These are phyloP conservation scores for Arvicanthis niloticus DNA, from an alignment of 2,113 vertebrate species.

Conservation along the genomic window DNA sequence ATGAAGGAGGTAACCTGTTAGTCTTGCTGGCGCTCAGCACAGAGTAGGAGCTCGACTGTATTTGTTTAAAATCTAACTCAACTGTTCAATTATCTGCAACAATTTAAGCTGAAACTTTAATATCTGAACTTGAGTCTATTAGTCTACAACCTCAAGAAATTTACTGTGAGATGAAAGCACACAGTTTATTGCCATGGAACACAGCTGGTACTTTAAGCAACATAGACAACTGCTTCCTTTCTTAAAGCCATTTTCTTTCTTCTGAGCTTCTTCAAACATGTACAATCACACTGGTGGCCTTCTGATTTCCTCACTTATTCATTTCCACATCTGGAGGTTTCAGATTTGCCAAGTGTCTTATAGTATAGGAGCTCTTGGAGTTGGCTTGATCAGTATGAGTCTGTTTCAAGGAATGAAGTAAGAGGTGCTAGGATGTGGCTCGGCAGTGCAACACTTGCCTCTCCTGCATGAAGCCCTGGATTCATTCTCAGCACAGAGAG, in stretches of 20 bases:
- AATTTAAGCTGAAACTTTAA: constrained; percentile 46
- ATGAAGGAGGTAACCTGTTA: neutral
- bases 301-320: constrained; percentile 13
- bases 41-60: neutral
- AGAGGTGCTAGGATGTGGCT: neutral
- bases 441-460: neutral
- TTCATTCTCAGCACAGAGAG: neutral
- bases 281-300: neutral
- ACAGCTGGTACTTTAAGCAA: neutral
- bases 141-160: constrained; percentile 28
- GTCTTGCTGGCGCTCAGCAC: neutral
- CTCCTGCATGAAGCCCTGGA: too few species aligned
- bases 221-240: constrained; percentile 33
- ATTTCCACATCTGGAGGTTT: neutral
- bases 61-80: constrained; percentile 46
- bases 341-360: constrained; percentile 25
- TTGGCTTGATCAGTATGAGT: constrained; percentile 22
- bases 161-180: constrained; percentile 45
- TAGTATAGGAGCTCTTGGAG: neutral
- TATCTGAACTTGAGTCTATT: constrained; percentile 37
- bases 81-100: neutral
- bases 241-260: constrained; percentile 5
- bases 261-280: constrained; percentile 23
- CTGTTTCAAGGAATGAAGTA: neutral
- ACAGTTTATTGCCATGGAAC: neutral